These are phyloP conservation scores for Poecile atricapillus DNA, from an alignment of 2,113 vertebrate genomes.

Conservation along the genomic window DNA sequence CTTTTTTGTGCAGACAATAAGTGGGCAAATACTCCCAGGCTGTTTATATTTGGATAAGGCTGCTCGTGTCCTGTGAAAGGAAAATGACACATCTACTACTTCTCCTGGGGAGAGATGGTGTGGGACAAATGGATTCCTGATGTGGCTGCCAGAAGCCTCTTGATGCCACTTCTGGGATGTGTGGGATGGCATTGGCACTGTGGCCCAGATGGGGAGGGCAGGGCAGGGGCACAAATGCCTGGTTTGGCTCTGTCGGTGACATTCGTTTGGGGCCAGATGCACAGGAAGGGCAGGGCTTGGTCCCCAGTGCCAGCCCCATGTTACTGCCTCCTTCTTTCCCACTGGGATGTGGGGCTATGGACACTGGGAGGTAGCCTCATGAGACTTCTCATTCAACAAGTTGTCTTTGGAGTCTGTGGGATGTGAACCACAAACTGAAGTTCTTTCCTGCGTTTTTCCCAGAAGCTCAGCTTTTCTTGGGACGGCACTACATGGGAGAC, in stretches of 20 bases:
- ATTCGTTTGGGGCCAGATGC: neutral
- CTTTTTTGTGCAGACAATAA: constrained; percentile 48
- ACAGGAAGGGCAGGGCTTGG: neutral
- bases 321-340: neutral
- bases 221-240: neutral
- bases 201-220: neutral
- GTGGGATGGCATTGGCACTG: neutral
- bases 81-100: constrained; percentile 57
- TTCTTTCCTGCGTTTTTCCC: neutral
- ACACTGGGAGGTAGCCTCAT: neutral
- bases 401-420: neutral
- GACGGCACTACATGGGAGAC: rapidly evolving
- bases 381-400: neutral
- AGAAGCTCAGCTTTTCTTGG: rapidly evolving
- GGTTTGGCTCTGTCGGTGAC: neutral
- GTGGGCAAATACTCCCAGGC: constrained; percentile 15
- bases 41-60: constrained; percentile 62
- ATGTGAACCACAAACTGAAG: neutral
- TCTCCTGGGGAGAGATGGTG: neutral
- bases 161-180: neutral
- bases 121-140: neutral
- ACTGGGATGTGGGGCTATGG: rapidly evolving
- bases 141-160: neutral
- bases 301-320: rapidly evolving
- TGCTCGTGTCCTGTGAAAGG: constrained; percentile 49